phyloP scores from a whole-genome alignment of 2,888 invertebrate genomes.

The Danaus chrysippus region DNA sequence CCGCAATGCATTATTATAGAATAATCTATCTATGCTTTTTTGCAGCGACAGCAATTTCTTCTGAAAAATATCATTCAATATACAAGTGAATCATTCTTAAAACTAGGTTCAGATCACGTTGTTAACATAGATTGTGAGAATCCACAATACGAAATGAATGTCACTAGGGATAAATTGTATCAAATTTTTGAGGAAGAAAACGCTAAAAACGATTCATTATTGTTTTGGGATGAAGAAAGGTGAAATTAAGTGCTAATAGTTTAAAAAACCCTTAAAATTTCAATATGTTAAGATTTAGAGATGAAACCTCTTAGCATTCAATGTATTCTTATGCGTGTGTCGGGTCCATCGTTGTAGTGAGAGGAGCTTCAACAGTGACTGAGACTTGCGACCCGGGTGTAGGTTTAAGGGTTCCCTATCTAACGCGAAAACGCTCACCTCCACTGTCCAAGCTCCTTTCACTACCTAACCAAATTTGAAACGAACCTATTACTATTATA shows the following conservation, averaged over 20 bases:
- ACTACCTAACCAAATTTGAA: too few relatives aligned
- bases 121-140: slow-evolving; percentile 47
- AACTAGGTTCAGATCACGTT: slow-evolving; percentile 43
- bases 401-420: too few relatives aligned
- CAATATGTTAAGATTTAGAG: neutral
- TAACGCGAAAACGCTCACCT: too few relatives aligned
- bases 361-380: too few relatives aligned
- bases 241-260: slow-evolving; percentile 22
- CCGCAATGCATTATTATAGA: too few relatives aligned
- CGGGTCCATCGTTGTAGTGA: too few relatives aligned
- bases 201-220: slow-evolving; percentile 53
- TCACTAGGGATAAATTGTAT: slow-evolving; percentile 45
- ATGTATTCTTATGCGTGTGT: too few relatives aligned
- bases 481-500: too few relatives aligned
- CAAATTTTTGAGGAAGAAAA: slow-evolving; percentile 52
- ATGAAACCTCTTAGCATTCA: neutral
- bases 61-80: slow-evolving; percentile 49
- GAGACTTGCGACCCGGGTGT: too few relatives aligned
- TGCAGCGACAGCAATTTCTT: slow-evolving; percentile 47
- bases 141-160: slow-evolving; percentile 40
- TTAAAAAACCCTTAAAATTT: neutral
- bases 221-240: slow-evolving; percentile 63
- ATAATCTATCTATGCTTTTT: slow-evolving; percentile 8
- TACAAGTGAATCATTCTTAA: slow-evolving; percentile 46
- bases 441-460: too few relatives aligned